Evolutionary conservation across 2,888 invertebrate genomes (phyloP), one percentile per base, ranked within the genome.

Genomic region (Anoncus sp.): DNA sequence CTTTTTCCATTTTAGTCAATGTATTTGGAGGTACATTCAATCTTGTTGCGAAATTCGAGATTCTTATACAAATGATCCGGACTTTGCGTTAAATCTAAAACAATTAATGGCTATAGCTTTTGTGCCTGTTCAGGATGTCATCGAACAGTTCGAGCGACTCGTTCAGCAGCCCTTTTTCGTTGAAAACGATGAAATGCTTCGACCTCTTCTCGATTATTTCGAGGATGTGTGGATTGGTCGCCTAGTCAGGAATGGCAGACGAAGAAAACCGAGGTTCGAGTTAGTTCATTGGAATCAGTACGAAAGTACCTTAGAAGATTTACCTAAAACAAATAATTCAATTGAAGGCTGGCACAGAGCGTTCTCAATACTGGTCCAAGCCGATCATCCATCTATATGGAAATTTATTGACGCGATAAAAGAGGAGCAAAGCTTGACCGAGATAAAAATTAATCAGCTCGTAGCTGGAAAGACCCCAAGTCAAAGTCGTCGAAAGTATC

Each of bases 11-110:
- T 45, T n/a, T 16, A 18, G 45, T 16, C 45, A 45, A 18, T 45
- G 45, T n/a, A 45, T 80, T 18, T 80, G 74, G 71, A 65, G 77
- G 40, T 18, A 71, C 18, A 75, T 60, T 53, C 51, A 67, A 59
- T 12, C 12, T 3, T 45, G 49, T 14, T 35, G 47, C 10, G 12
- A 49, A 49, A 43, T 22, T 6, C 31, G 31, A 7, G 31, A 3
- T 3, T 5, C 3, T 31, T 31, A 31, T 31, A 31, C 31, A 7
- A 31, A 22, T 49, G 45, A 75, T 27, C 9, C 67, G 18, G 31
- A 57, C 45, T 65, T 72, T 31, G 62, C 60, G 43, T 55, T 24
- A 12, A 24, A 79, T 40, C 22, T 70, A 18, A 65, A 57, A 55
- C 72, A 57, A 47, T 40, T 79, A 24, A 31, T 12, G n/a, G 75